Evolutionary conservation across 2,113 vertebrate species (phyloP).

Genomic region (Notarius lentiginosus): DNA sequence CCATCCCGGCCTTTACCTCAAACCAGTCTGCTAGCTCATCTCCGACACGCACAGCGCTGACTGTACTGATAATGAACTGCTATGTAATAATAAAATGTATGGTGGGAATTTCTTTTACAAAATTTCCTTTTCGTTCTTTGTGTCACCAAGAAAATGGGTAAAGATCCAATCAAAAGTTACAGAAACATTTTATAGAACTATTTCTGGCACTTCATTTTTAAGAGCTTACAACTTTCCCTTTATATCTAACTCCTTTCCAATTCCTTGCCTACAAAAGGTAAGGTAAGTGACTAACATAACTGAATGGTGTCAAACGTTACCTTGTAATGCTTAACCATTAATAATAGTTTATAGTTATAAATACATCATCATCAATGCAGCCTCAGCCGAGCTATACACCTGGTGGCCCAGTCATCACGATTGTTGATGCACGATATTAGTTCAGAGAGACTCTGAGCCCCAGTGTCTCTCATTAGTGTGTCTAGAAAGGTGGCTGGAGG

Average conservation of each 20-base stretch:
- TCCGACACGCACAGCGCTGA: no score
- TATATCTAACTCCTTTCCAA: no score
- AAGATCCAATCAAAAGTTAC: not conserved
- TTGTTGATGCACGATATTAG: no score
- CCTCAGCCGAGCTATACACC: no score
- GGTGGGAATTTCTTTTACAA: not conserved
- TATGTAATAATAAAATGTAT: not conserved
- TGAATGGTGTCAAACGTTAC: not conserved
- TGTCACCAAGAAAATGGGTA: not conserved
- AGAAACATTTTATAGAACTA: not conserved
- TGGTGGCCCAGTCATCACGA: no score
- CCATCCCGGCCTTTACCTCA: no score
- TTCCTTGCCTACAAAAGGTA: not conserved
- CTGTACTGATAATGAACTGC: no score
- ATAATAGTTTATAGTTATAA: not conserved
- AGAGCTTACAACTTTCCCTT: not conserved
- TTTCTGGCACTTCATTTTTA: not conserved
- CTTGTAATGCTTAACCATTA: not conserved
- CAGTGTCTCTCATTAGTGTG: no score
- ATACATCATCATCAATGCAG: no score
- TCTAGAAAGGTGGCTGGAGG: no score
- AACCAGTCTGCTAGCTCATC: no score
- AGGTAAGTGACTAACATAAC: not conserved
- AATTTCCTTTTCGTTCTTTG: not conserved
- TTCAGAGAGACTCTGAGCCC: no score